A percentile compares a stretch with the other conserved stretches of the same genome.
Conservation (phyloP, 2,797 vertebrate genomes). For the Enteromius thamalakanensis region DNA sequence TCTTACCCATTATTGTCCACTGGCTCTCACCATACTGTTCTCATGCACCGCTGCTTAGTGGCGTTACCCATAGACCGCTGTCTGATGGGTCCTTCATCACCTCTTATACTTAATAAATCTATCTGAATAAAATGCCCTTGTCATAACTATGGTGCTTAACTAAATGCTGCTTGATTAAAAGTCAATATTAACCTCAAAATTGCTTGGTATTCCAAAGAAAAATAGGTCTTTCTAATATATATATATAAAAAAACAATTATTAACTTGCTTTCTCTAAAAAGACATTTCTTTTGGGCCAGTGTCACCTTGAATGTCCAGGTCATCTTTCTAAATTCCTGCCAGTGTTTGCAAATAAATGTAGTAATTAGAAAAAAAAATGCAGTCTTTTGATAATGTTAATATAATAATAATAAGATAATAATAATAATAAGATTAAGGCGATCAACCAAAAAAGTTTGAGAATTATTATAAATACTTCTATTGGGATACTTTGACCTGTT, state of each 20-base stretch:
- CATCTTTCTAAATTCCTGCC: background rate
- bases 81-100: conserved; percentile 59
- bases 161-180: conserved; percentile 2
- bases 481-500: background rate
- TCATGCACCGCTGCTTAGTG: conserved; percentile 54
- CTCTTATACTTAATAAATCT: conserved; percentile 37
- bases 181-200: background rate
- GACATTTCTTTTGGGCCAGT: background rate
- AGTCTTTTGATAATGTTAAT: background rate
- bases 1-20: conserved; percentile 44
- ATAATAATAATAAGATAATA: too few species aligned
- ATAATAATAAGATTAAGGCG: background rate
- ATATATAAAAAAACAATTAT: background rate
- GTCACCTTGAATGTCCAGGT: background rate
- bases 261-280: background rate
- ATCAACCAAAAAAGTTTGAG: background rate
- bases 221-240: background rate
- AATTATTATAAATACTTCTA: background rate
- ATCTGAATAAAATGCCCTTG: conserved; percentile 14
- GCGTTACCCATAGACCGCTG: conserved; percentile 49
- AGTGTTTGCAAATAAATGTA: background rate
- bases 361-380: background rate
- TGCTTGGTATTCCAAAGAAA: background rate
- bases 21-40: conserved; percentile 39
- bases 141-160: background rate